Conservation (phyloP, 2,797 vertebrate genomes). For the Meriones psammophilus region DNA sequence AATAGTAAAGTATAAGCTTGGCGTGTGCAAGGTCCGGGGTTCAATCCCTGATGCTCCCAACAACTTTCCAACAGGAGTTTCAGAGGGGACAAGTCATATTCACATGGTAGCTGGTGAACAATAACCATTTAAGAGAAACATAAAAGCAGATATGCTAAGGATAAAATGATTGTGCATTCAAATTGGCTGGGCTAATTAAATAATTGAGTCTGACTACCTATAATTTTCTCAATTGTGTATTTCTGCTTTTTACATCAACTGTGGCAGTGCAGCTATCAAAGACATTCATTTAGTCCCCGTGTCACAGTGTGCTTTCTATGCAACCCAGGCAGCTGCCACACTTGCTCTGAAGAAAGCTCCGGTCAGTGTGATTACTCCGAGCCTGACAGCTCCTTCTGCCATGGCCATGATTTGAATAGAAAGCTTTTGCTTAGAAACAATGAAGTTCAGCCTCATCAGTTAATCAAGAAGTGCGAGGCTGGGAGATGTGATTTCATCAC, state of each 20-base stretch:
- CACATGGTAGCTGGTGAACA: neutral
- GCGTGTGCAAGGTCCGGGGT: neutral
- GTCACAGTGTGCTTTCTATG: constrained; percentile 18
- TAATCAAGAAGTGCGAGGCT: constrained; percentile 45
- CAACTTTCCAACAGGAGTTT: neutral
- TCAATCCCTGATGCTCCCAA: neutral
- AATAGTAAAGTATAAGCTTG: neutral
- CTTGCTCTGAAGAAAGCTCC: constrained; percentile 43
- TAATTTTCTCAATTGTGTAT: constrained; percentile 55
- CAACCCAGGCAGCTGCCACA: constrained; percentile 38
- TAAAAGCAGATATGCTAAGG: constrained; percentile 13
- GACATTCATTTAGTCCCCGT: neutral
- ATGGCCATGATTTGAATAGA: constrained; percentile 42
- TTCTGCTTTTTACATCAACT: constrained; percentile 46
- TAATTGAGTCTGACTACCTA: constrained; percentile 37
- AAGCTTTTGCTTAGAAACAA: constrained; percentile 64
- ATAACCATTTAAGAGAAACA: neutral
- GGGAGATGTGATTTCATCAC: constrained; percentile 48
- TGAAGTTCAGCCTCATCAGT: constrained; percentile 20
- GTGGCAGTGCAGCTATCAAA: constrained; percentile 41
- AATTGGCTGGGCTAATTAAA: constrained; percentile 55
- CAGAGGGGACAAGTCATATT: neutral
- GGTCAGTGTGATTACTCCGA: neutral
- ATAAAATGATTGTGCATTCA: constrained; percentile 9
- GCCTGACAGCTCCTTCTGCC: constrained; percentile 51